Conservation (phyloP, 2,113 vertebrate species). For the Anhinga anhinga region DNA sequence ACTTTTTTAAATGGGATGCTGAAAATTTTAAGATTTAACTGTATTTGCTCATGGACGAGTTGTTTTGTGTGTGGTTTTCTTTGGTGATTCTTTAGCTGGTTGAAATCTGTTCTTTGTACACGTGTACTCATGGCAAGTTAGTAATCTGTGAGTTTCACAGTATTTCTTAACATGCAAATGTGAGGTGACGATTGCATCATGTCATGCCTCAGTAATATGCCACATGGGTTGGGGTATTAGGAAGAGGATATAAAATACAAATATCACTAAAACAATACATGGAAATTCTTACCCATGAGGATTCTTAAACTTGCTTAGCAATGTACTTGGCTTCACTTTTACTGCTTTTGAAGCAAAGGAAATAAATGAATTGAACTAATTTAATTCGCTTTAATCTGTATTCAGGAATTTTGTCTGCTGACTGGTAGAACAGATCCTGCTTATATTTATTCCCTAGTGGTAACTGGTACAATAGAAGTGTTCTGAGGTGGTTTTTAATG, state of each 20-base stretch:
- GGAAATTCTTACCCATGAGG: background rate
- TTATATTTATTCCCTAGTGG: background rate
- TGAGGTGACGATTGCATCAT: background rate
- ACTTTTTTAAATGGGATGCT: background rate
- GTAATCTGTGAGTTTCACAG: background rate
- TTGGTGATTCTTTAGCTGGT: background rate
- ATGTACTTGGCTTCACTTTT: background rate
- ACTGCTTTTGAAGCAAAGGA: background rate
- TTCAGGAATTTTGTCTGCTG: background rate
- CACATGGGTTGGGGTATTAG: background rate
- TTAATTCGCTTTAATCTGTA: background rate
- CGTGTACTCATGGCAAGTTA: background rate
- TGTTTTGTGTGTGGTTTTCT: background rate
- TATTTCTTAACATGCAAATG: background rate
- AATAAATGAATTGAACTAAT: background rate
- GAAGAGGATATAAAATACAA: background rate
- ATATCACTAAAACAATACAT: background rate
- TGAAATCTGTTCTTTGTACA: background rate
- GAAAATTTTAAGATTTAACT: background rate
- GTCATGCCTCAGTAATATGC: background rate
- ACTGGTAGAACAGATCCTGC: background rate
- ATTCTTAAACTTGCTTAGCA: background rate
- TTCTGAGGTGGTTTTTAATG: background rate
- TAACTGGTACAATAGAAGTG: background rate
- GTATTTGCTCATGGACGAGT: background rate